Percentiles rank a stretch among this genome's conserved stretches.
These are phyloP conservation scores for Mongoloraphidia duomilia DNA, from an alignment of 2,888 invertebrate genomes.

Conservation along the genomic window DNA sequence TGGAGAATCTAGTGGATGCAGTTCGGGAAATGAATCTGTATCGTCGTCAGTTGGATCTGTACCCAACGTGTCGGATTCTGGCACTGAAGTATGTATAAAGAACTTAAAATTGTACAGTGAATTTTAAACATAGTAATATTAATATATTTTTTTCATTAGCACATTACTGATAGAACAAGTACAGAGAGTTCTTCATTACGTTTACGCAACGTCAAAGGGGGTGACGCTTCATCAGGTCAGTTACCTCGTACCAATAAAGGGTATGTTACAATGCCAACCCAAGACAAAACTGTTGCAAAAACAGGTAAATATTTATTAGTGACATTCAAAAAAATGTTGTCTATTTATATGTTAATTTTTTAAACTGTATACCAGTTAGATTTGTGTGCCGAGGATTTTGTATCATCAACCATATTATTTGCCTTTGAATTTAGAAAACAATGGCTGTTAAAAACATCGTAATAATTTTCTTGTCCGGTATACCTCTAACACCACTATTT, in stretches of 20 bases:
- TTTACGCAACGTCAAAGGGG: not conserved
- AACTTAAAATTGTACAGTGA: not conserved
- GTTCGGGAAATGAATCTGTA: conserved; percentile 40
- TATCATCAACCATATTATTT: too few species aligned
- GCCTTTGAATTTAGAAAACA: too few species aligned
- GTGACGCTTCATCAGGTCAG: not conserved
- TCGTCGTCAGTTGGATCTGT: conserved; percentile 38
- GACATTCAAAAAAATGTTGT: conserved; percentile 6
- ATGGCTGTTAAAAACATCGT: too few species aligned
- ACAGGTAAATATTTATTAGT: conserved; percentile 1
- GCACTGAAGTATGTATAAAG: conserved; percentile 23
- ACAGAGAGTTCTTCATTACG: conserved; percentile 3
- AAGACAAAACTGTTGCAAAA: conserved; percentile 6
- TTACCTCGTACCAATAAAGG: conserved; percentile 13
- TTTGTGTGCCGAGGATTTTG: too few species aligned
- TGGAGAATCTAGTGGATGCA: conserved; percentile 40
- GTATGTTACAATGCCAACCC: conserved; percentile 19
- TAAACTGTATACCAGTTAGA: too few species aligned
- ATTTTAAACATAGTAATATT: not conserved
- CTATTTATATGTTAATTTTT: conserved; percentile 9
- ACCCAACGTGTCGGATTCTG: conserved; percentile 33
- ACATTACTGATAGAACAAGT: not conserved
- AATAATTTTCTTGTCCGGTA: too few species aligned
- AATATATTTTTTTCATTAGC: not conserved
- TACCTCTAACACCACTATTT: too few species aligned